Base-by-base conservation (phyloP, 2,113 vertebrate genomes). In the Zosterops borbonicus region DNA sequence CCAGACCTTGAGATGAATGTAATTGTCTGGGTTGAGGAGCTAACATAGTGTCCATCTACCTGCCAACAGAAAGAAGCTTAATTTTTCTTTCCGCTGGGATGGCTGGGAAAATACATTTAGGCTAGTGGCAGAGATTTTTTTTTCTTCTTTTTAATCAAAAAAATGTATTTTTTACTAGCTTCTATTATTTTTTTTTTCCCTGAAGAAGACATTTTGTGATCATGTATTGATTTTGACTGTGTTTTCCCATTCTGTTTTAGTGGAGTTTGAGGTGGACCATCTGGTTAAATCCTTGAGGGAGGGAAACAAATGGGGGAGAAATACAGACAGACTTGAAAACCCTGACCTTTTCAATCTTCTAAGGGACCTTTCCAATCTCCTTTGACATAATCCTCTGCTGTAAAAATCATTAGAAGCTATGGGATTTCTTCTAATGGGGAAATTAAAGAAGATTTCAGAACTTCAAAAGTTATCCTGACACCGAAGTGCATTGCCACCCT, bases 381-480 rank as follows among this genome's bases (percentile, higher is more conserved):
- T 81, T 84, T 88, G 76, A 75, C 83, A 79, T 89, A 95, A 92
- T 92, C n/a, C 18, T 53, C 52, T 44, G 3, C 44, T 75, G 60
- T 47, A 60, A 78, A 94, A 93, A 52, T 52, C 60, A 74, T 75
- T 80, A 93, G 56, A 74, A 83, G 29, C 23, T 33, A 27, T 39
- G 64, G 10, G 39, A 69, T 79, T 90, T 92, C 44, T 71, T 83
- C 64, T 75, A 83, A 47, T 46, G 47, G 68, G n/a, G 64, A 94
- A 92, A 90, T 74, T 63, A 71, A 93, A 87, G 60, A 15, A 77
- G 69, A 83, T 87, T 87, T 87, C 60, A 83, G 65, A 87, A 94
- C 52, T 83, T 92, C 64, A 75, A 11, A 95, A 86, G 62, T 21
- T 71, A 47, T 46, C 0, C 0, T 55, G 64, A 83, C 58, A 58